These are phyloP conservation scores for Lasioglossum oenotherae DNA, from an alignment of 2,888 invertebrate species.

Conservation along the genomic window DNA sequence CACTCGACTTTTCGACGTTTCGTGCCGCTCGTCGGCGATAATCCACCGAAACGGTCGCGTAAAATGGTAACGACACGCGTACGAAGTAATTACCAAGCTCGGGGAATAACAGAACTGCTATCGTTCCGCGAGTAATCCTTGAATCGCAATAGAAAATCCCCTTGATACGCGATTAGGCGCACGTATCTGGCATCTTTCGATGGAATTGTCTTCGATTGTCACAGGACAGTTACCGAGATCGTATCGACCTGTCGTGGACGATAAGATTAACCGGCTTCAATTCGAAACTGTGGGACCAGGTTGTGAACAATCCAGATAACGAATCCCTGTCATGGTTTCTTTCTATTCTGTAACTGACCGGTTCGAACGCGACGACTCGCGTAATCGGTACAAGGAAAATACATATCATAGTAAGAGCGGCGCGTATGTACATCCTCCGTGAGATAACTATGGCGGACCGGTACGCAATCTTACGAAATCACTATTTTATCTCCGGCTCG, in stretches of 20 bases:
- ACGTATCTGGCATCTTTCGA: slow-evolving; percentile 18
- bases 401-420: not conserved
- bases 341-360: not conserved
- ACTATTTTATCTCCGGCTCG: slow-evolving; percentile 11
- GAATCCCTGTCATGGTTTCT: not conserved
- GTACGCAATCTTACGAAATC: not conserved
- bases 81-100: not conserved
- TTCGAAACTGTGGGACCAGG: slow-evolving; percentile 53
- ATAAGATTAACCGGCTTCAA: slow-evolving; percentile 69
- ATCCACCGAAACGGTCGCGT: not conserved
- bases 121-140: not conserved
- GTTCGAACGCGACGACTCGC: not conserved
- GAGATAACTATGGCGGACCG: not conserved
- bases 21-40: not conserved
- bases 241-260: slow-evolving; percentile 44
- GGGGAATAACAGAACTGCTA: not conserved
- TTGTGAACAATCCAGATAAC: slow-evolving; percentile 29
- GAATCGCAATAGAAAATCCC: slow-evolving; percentile 6
- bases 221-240: slow-evolving; percentile 61
- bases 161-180: not conserved
- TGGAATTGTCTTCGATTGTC: slow-evolving; percentile 30
- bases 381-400: not conserved
- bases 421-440: not conserved
- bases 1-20: slow-evolving; percentile 28
- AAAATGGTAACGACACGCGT: not conserved